phyloP scores from a whole-genome alignment of 2,113 vertebrate genomes.

The Amblyornis subalaris region DNA sequence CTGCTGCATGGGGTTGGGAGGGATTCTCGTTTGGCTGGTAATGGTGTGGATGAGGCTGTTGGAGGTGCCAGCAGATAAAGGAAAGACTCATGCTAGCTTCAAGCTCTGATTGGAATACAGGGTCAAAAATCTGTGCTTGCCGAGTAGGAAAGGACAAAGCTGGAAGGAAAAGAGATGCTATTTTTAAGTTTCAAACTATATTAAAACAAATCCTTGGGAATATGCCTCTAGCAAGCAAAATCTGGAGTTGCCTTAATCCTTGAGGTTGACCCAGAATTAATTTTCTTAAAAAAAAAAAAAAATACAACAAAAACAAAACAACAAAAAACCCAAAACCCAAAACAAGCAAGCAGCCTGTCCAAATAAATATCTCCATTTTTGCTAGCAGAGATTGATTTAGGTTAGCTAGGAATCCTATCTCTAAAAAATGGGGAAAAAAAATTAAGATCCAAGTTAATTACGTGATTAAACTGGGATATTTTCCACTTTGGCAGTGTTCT shows the following conservation, averaged over 20 bases:
- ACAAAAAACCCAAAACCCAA: not conserved
- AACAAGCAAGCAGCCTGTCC: not conserved
- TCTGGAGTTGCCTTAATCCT: not conserved
- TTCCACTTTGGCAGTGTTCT: constrained; percentile 7
- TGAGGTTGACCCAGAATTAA: not conserved
- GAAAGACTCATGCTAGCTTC: not conserved
- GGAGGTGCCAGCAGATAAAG: not conserved
- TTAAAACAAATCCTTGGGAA: constrained; percentile 13
- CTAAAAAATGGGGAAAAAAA: not conserved
- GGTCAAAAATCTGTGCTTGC: constrained; percentile 14
- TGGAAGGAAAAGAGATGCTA: not conserved
- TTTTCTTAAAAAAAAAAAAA: not conserved
- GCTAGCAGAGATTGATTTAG: not conserved
- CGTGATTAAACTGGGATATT: not conserved
- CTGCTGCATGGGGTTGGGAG: not conserved
- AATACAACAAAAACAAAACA: no score
- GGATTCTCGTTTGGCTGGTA: not conserved
- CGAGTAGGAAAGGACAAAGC: constrained; percentile 16
- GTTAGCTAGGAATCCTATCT: not conserved
- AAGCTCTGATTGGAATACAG: not conserved
- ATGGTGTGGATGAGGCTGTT: not conserved
- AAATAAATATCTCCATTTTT: not conserved
- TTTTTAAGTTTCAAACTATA: constrained; percentile 47
- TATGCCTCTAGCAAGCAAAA: not conserved
- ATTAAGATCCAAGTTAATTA: not conserved